phyloP scores from a whole-genome alignment of 2,888 invertebrate genomes.

The Anodontia alba region DNA sequence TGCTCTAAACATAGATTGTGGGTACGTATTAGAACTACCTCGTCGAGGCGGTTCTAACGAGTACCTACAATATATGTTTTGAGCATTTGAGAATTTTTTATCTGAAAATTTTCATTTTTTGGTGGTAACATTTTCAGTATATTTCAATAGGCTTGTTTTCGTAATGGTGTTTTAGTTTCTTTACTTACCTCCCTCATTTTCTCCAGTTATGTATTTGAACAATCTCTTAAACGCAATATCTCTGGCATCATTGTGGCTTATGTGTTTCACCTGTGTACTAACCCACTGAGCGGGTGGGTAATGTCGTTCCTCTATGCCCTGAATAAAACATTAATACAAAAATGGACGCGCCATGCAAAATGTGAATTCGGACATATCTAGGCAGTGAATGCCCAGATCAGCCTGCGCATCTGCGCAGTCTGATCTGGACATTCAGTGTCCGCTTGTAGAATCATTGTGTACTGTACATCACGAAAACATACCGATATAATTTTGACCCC shows the following conservation, averaged over 20 bases:
- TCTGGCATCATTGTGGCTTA: constrained; percentile 57
- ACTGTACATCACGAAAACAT: too few species aligned
- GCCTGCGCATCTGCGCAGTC: background rate
- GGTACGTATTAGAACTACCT: too few species aligned
- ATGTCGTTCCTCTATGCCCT: constrained; percentile 61
- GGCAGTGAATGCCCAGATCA: background rate
- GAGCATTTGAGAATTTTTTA: too few species aligned
- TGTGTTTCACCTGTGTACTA: constrained; percentile 65
- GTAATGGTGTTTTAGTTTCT: too few species aligned
- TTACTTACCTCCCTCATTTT: constrained; percentile 68
- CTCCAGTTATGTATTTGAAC: constrained; percentile 76
- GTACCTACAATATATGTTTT: too few species aligned
- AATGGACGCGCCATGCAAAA: background rate
- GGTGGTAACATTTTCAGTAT: too few species aligned
- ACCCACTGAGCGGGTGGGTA: constrained; percentile 68
- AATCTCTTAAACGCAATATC: constrained; percentile 66
- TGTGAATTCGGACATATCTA: background rate
- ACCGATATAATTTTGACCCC: too few species aligned
- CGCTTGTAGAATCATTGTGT: too few species aligned
- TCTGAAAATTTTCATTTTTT: too few species aligned
- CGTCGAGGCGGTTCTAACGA: too few species aligned
- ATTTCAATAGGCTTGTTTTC: too few species aligned
- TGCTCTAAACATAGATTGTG: too few species aligned
- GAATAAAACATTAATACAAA: background rate
- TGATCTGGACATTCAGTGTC: background rate